A percentile compares a stretch with the other conserved stretches of the same genome.
Evolutionary conservation across 2,113 vertebrate genomes (phyloP).

Genomic region (Notechis scutatus): DNA sequence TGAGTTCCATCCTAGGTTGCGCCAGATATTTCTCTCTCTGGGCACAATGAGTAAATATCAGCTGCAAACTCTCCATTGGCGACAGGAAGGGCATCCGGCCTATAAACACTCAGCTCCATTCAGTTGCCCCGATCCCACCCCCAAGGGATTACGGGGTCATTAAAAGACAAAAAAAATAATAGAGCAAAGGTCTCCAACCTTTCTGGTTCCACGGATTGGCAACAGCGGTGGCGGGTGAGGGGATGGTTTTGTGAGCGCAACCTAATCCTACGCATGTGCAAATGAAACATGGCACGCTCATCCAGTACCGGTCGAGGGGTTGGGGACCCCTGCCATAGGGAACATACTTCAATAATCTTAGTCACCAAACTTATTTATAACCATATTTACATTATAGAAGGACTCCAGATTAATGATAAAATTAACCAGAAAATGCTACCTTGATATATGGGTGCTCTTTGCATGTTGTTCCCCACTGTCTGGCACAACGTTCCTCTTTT

Average conservation of each 20-base stretch:
- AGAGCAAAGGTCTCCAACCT: not conserved
- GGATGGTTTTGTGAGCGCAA: not conserved
- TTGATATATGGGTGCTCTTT: slow-evolving; percentile 97
- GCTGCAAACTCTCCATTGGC: too few species aligned
- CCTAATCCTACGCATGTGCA: not conserved
- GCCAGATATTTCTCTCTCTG: too few species aligned
- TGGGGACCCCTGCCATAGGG: not conserved
- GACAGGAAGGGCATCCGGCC: too few species aligned
- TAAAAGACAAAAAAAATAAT: too few species aligned
- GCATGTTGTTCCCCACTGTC: slow-evolving; percentile 95
- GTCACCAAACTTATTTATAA: not conserved
- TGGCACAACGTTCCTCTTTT: slow-evolving; percentile 94
- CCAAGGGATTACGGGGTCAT: too few species aligned
- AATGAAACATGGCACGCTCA: not conserved
- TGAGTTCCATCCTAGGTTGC: too few species aligned
- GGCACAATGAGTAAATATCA: too few species aligned
- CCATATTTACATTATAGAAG: fast-evolving
- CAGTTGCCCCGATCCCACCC: too few species aligned
- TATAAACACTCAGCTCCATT: too few species aligned
- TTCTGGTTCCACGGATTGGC: not conserved
- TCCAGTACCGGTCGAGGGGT: not conserved
- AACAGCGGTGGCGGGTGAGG: not conserved
- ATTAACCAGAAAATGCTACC: slow-evolving; percentile 64
- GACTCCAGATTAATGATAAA: not conserved
- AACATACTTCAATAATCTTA: not conserved